These are phyloP conservation scores for Conistra vaccinii DNA, from an alignment of 2,888 invertebrate species.

Conservation along the genomic window DNA sequence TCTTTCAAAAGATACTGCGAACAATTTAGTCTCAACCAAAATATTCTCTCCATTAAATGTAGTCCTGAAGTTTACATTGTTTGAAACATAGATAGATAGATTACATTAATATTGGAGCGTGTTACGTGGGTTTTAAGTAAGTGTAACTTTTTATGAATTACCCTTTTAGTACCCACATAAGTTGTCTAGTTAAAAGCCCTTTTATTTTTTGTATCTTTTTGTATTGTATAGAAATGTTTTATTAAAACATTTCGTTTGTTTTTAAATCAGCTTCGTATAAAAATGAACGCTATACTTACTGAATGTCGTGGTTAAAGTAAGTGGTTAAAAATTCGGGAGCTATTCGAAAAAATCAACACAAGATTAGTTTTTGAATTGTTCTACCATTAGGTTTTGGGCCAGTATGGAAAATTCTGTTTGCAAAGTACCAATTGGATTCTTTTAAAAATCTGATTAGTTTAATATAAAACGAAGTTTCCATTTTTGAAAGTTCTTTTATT, in stretches of 20 bases:
- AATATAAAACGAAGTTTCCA: background rate
- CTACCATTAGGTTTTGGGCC: background rate
- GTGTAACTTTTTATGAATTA: background rate
- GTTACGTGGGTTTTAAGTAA: background rate
- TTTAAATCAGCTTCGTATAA: background rate
- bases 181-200: background rate
- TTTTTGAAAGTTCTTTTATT: background rate
- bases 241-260: background rate
- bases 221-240: background rate
- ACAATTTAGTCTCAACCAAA: constrained; percentile 15
- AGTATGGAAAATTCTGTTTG: background rate
- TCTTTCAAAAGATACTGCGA: constrained; percentile 31
- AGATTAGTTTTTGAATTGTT: background rate
- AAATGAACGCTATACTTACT: background rate
- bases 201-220: background rate
- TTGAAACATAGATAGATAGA: constrained; percentile 14
- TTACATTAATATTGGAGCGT: constrained; percentile 21
- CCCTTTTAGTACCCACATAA: background rate
- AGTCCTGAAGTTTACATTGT: background rate
- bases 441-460: background rate
- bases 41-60: constrained; percentile 14
- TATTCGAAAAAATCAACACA: no score
- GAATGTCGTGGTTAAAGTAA: background rate
- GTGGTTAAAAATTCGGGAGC: background rate
- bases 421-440: background rate